Evolutionary conservation across 2,797 vertebrate species (phyloP).

Genomic region (Aselliscus stoliczkanus): DNA sequence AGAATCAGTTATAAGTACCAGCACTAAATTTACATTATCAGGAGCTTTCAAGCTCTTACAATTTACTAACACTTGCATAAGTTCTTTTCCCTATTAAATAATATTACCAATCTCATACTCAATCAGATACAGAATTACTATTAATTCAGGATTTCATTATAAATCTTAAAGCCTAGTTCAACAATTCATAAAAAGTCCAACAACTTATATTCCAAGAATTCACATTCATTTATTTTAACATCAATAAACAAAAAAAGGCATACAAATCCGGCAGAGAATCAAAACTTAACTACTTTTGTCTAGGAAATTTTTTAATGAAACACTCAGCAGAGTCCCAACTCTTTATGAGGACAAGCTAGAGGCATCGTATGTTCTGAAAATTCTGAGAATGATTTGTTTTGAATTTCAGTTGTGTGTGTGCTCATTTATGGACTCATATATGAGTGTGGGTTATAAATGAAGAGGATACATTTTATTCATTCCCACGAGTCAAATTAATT

Average conservation of each 20-base stretch:
- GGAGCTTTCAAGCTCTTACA: background rate
- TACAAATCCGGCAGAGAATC: background rate
- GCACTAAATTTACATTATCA: background rate
- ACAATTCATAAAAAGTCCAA: background rate
- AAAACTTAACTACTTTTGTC: background rate
- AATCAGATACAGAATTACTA: background rate
- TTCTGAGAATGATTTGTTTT: slow-evolving; percentile 8
- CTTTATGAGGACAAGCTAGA: background rate
- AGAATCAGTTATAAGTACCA: background rate
- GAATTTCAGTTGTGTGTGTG: background rate
- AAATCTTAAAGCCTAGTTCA: background rate
- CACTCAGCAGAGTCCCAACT: background rate
- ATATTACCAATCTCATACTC: background rate
- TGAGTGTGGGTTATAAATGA: background rate
- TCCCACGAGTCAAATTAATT: slow-evolving; percentile 9
- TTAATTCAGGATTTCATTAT: background rate
- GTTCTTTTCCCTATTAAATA: background rate
- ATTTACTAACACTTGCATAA: background rate
- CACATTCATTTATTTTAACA: background rate
- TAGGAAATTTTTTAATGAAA: background rate
- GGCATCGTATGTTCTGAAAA: background rate
- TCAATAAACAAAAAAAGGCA: background rate
- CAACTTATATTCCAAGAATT: background rate
- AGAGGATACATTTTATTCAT: background rate
- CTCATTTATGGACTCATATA: background rate